A percentile compares a stretch with the other conserved stretches of the same genome.
Evolutionary conservation across 1,140 invertebrate genomes (phyloP).

Genomic region (fruit fly (Drosophila melanogaster)): Release_6_plus_ISO1_MT NT_033779.5:8765001-8765500

Average conservation of each 20-base stretch:
- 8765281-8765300: slow-evolving; percentile 16
- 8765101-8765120: slow-evolving; percentile 70
- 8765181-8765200: slow-evolving; percentile 46
- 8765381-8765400: not conserved
- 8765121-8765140: slow-evolving; percentile 60
- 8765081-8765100: slow-evolving; percentile 42
- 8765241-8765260: slow-evolving; percentile 39
- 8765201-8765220: slow-evolving; percentile 40
- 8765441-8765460: slow-evolving; percentile 75
- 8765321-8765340: no score
- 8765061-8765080: slow-evolving; percentile 34
- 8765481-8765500: slow-evolving; percentile 28
- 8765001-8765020: slow-evolving; percentile 19
- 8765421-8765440: slow-evolving; percentile 56
- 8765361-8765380: no score
- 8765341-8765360: no score
- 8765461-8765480: slow-evolving; percentile 65
- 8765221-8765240: slow-evolving; percentile 23
- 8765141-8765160: slow-evolving; percentile 15
- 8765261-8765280: slow-evolving; percentile 29
- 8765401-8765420: no score
- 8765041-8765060: slow-evolving; percentile 45
- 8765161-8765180: slow-evolving; percentile 22
- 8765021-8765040: slow-evolving; percentile 26
- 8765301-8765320: no score